Evolutionary conservation across 2,888 invertebrate species (phyloP).

Genomic region (Hyppa rectilinea): DNA sequence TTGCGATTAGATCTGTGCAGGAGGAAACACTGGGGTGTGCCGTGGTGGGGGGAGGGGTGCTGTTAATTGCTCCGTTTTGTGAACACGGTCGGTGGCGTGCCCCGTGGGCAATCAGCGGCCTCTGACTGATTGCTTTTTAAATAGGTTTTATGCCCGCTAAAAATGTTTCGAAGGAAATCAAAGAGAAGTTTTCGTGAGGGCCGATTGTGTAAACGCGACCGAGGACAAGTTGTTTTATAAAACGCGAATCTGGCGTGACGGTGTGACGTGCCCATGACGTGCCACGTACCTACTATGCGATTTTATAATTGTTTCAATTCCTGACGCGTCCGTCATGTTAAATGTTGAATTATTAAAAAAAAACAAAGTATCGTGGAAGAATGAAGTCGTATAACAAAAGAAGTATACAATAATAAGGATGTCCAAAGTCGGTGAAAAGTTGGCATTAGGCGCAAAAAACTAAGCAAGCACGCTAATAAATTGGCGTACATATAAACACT

Average conservation of each 20-base stretch:
- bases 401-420: constrained; percentile 33
- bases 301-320: constrained; percentile 62
- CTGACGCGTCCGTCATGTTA: constrained; percentile 30
- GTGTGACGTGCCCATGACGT: constrained; percentile 68
- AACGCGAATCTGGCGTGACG: constrained; percentile 71
- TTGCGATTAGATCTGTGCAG: constrained; percentile 89
- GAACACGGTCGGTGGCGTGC: constrained; percentile 90
- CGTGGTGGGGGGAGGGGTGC: constrained; percentile 76
- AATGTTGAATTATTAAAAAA: constrained; percentile 29
- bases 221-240: constrained; percentile 80
- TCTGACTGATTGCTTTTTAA: constrained; percentile 91
- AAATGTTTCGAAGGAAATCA: constrained; percentile 88
- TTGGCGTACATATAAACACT: constrained; percentile 53
- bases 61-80: constrained; percentile 91
- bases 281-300: constrained; percentile 54
- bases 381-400: constrained; percentile 4
- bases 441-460: constrained; percentile 42
- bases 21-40: constrained; percentile 74
- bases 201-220: constrained; percentile 79
- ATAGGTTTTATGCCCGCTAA: constrained; percentile 90
- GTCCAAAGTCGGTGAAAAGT: constrained; percentile 47
- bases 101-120: constrained; percentile 88
- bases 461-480: constrained; percentile 43
- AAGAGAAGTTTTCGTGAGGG: constrained; percentile 82
- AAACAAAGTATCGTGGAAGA: constrained; percentile 17